phyloP scores from a whole-genome alignment of 2,888 invertebrate genomes.

The Polydesmus complanatus region DNA sequence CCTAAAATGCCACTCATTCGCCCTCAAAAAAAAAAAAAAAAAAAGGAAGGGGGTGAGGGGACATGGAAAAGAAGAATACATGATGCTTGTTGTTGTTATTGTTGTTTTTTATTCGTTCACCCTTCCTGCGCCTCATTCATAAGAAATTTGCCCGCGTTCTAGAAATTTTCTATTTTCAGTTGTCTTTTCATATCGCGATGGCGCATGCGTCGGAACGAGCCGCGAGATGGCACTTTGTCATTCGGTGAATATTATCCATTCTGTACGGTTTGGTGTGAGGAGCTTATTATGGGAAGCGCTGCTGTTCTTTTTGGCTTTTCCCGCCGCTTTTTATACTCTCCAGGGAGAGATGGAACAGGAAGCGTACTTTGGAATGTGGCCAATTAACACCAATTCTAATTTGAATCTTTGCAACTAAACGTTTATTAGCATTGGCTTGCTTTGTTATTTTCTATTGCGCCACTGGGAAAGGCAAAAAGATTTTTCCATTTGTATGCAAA shows the following conservation, averaged over 20 bases:
- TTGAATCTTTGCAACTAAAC: neutral
- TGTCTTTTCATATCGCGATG: too few relatives aligned
- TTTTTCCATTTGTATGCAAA: too few relatives aligned
- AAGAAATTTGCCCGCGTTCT: neutral
- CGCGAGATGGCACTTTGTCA: too few relatives aligned
- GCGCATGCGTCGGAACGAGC: too few relatives aligned
- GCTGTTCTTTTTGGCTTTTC: neutral
- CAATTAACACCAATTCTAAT: neutral
- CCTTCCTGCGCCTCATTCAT: neutral
- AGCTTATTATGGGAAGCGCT: neutral
- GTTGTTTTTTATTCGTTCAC: neutral
- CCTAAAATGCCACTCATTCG: neutral
- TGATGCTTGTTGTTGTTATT: neutral
- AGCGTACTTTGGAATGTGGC: neutral
- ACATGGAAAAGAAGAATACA: neutral
- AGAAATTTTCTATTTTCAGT: neutral
- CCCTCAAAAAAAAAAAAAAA: too few relatives aligned
- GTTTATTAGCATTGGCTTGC: neutral
- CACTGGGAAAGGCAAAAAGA: too few relatives aligned
- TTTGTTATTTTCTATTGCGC: neutral
- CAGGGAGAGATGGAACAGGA: neutral
- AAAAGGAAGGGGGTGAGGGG: too few relatives aligned
- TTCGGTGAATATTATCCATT: neutral
- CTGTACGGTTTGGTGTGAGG: neutral
- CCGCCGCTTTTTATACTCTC: too few relatives aligned